Evolutionary conservation across 2,113 vertebrate genomes (phyloP).

Genomic region (Ivindomyrus marchei): DNA sequence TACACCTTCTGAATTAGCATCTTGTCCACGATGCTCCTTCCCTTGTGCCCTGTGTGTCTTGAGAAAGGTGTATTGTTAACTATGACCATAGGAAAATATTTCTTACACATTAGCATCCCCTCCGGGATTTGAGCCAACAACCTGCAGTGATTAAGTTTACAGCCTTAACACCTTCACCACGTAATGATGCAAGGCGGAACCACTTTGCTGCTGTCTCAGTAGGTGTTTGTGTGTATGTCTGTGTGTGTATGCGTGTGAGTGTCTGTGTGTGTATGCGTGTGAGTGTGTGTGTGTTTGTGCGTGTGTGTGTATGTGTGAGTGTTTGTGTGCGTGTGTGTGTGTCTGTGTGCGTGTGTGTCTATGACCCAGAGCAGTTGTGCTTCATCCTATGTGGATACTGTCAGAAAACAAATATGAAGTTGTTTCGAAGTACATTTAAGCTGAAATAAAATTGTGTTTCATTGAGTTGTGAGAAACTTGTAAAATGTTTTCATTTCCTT

Average conservation of each 20-base stretch:
- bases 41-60: neutral
- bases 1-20: neutral
- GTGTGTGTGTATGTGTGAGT: neutral
- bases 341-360: neutral
- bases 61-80: neutral
- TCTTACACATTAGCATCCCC: neutral
- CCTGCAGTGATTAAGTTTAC: neutral
- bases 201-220: neutral
- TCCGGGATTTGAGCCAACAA: neutral
- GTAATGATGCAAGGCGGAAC: neutral
- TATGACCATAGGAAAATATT: neutral
- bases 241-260: neutral
- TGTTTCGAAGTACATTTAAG: neutral
- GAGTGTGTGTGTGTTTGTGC: neutral
- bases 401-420: neutral
- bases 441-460: neutral
- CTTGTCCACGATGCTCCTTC: neutral
- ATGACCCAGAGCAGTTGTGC: neutral
- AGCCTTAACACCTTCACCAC: neutral
- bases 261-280: neutral
- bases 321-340: neutral
- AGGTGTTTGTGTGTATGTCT: neutral
- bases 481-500: neutral
- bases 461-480: neutral
- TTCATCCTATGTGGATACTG: neutral